These are phyloP conservation scores for Onychostoma macrolepis DNA, from an alignment of 2,113 vertebrate species.

Conservation along the genomic window DNA sequence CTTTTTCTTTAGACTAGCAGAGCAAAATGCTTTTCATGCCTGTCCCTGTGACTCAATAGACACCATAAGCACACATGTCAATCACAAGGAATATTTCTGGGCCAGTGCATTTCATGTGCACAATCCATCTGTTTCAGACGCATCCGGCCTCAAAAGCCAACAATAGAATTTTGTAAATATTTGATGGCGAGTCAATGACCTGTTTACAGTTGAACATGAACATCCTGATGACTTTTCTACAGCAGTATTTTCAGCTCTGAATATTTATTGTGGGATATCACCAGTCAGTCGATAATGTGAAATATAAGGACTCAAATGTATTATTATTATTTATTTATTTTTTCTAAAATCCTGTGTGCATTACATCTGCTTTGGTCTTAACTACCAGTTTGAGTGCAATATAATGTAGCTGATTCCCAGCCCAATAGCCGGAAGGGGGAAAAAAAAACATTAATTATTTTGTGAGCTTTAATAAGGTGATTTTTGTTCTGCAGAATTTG, in stretches of 20 bases:
- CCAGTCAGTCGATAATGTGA: neutral
- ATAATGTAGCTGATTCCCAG: neutral
- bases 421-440: neutral
- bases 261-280: constrained; percentile 38
- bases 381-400: neutral
- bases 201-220: constrained; percentile 64
- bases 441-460: neutral
- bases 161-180: constrained; percentile 68
- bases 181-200: constrained; percentile 50
- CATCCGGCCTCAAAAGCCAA: constrained; percentile 61
- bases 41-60: neutral
- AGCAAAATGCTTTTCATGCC: neutral
- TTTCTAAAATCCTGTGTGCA: neutral
- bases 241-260: constrained; percentile 2
- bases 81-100: constrained; percentile 55
- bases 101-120: constrained; percentile 53
- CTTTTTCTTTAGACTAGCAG: neutral
- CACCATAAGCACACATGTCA: constrained; percentile 50
- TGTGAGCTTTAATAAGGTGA: neutral
- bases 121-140: constrained; percentile 56
- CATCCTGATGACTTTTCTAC: constrained; percentile 43
- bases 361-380: neutral
- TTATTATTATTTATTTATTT: neutral
- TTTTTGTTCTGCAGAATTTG: neutral
- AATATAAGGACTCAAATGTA: neutral